Base-by-base conservation (phyloP, 2,113 vertebrate genomes). In the Morone saxatilis region DNA sequence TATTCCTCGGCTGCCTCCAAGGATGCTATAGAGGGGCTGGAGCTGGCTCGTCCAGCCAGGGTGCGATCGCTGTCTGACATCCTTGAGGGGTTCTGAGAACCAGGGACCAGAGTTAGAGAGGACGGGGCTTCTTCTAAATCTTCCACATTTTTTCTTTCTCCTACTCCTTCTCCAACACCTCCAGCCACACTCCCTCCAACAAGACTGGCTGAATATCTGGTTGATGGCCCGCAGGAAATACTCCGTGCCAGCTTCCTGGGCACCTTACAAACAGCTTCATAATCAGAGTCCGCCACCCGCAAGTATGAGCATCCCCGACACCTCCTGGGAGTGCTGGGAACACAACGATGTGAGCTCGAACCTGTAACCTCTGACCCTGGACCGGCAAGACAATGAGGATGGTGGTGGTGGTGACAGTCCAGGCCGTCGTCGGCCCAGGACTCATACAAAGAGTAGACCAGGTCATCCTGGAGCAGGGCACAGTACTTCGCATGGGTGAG, bases 181-280 rank as follows among this genome's bases (percentile, higher is more conserved):
- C 81, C 91, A 9, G 45, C 65, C 71, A 95, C 76, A 82, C 96
- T 97, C 16, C 85, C 92, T 41, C 81, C 92, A 11, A 86, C 51
- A 25, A 90, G 20, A 48, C 94, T 95, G 78, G 96, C 93, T 0
- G 96, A 97, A 90, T 96, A 97, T 74, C 96, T 94, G 71, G 96
- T 96, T 4, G 97, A 97, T 2, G 96, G 95, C 9, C 95, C 96
- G 0, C 95, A 96, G 22, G 97, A 96, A 71, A 96, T 94, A 81
- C 97, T 98, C 36, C 96, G 90, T 11, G 97, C 96, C 83, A 98
- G 91, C 83, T 97, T 99, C 1, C 98, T 95, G 0, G 98, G 98
- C 48, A 99, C 95, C 88, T 96, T 97, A 81, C 98, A 99, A 73
- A 99, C 97, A 0, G 97, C 97, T 88, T 99, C 98, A 0, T 99